Evolutionary conservation across 2,113 vertebrate species (phyloP), one percentile per base, ranked within the genome.

Genomic region (Hymenochirus boettgeri): DNA sequence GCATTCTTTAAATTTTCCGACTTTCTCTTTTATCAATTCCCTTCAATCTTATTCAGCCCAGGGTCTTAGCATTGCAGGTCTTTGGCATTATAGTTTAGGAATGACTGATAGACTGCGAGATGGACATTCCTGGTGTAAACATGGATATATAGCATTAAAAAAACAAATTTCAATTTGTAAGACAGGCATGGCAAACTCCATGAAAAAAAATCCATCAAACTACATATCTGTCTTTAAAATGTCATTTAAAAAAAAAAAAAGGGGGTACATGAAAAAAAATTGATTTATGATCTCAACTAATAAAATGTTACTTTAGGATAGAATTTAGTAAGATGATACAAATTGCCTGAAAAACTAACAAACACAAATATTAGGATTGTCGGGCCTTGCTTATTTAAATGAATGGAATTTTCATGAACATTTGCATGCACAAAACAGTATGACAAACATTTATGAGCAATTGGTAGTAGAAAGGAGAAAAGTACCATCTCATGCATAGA

Each of bases 381-480:
- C 60, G 65, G 63, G 75, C 72, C 71, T 69, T 74, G 45, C 75
- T 80, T 76, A 77, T 80, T 81, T 79, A 63, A 75, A 29, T 24
- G 15, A 23, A 11, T 37, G 55, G 54, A 58, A 15, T 60, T 69
- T 24, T 60, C 17, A 76, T 80, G 76, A 81, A 81, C 82, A 84
- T 84, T 75, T 72, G 79, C 88, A 89, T 89, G 87, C 87, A 78
- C 77, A 79, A 85, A 83, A 78, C 79, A 83, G 76, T 80, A 82
- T 77, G 73, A 78, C 48, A 69, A 83, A 79, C 78, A 82, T 48
- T 74, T 74, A 73, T 70, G 80, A 76, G 76, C 76, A 84, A 82
- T 75, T 83, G 86, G 74, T 71, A 71, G 83, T 77, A 80, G 54
- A 80, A 74, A 64, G 17, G 18, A 66, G 26, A 19, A 50, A 72